Base-by-base conservation (phyloP, 2,888 invertebrate genomes). In the Pyrrhia umbra region DNA sequence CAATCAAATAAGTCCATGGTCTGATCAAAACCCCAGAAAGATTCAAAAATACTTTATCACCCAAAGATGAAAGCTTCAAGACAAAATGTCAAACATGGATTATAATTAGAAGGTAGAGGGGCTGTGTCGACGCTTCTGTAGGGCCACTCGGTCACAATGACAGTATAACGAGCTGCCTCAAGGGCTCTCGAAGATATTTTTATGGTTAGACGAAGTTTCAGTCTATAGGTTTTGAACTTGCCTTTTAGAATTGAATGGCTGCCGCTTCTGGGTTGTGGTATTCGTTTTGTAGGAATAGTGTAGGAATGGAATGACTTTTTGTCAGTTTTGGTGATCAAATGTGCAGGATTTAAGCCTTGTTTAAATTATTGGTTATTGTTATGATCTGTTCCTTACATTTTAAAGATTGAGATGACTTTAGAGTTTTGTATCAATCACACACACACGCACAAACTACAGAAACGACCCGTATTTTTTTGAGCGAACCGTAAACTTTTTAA, bases 121-220 rank as follows among this genome's bases (percentile, higher is more conserved):
- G 61, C 80, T 77, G 78, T 70, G 82, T 78, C 77, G 68, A 72
- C 80, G 72, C 65, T 59, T 64, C 68, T 47, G 9, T 13, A 83
- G 79, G 2, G 51, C 58, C 79, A 72, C 69, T 56, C 39, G 37
- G 16, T 8, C 70, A 82, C 84, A 83, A 83, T 83, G 80, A 77
- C 70, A 67, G 71, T 49, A 75, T 84, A 82, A 84, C 84, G 84
- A 83, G 79, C 72, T 37, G 55, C n/a, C 67, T 70, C 58, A 56
- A 75, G 80, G 1, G 18, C 52, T 30, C 71, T 79, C 64, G 61
- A 72, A 71, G 46, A 72, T 75, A 74, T 79, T 80, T 79, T 77
- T 77, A 74, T 65, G 79, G 68, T 64, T 69, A 60, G 52, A 45
- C 55, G 51, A 49, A 55, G 62, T 79, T 69, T 69, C 68, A 62